phyloP scores from a whole-genome alignment of 2,888 invertebrate genomes.

The Hydraecia micacea region DNA sequence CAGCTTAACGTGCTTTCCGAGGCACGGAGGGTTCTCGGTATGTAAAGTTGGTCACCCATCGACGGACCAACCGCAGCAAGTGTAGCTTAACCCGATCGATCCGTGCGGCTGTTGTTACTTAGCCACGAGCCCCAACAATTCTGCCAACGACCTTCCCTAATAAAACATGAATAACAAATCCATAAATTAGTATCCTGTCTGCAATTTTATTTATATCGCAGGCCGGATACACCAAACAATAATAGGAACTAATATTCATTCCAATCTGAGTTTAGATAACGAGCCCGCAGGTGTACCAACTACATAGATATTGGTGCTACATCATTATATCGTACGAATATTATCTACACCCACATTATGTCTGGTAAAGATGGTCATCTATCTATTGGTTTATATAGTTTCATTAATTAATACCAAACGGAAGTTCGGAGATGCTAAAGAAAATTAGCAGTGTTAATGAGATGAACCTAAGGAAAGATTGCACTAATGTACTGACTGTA shows the following conservation, averaged over 20 bases:
- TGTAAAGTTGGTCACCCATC: not conserved
- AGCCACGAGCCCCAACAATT: not conserved
- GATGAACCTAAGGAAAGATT: not conserved
- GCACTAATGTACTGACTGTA: not conserved
- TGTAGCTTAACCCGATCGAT: not conserved
- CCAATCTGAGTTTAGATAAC: slow-evolving; percentile 12
- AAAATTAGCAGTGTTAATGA: slow-evolving; percentile 8
- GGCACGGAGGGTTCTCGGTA: not conserved
- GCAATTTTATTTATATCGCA: slow-evolving; percentile 10
- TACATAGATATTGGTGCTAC: not conserved
- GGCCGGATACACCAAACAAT: slow-evolving; percentile 14
- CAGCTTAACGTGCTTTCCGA: not conserved
- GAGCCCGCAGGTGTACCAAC: slow-evolving; percentile 22
- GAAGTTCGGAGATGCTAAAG: not conserved
- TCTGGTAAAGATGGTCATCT: not conserved
- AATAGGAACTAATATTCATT: slow-evolving; percentile 14
- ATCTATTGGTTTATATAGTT: slow-evolving; percentile 1
- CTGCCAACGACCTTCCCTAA: not conserved
- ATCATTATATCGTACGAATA: slow-evolving; percentile 4
- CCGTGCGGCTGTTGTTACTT: not conserved
- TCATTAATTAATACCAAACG: not conserved
- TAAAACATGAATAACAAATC: slow-evolving; percentile 17
- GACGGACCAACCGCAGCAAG: not conserved
- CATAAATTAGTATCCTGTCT: slow-evolving; percentile 5
- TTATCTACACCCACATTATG: slow-evolving; percentile 11